phyloP scores from a whole-genome alignment of 2,797 vertebrate species.

The Gymnothorax reevesii region DNA sequence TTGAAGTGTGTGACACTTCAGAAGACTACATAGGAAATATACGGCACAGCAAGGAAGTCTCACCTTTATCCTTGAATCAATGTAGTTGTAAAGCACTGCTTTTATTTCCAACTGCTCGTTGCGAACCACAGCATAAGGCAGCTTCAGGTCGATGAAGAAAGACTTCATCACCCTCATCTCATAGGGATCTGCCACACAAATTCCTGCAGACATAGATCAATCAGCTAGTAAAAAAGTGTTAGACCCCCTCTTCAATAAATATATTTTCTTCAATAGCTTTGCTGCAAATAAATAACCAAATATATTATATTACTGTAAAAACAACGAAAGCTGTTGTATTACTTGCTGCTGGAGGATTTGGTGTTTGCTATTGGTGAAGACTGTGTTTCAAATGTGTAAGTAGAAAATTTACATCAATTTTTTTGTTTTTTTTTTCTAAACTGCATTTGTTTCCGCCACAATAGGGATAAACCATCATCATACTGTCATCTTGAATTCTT shows the following conservation, averaged over 20 bases:
- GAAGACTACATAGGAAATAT: too few species aligned
- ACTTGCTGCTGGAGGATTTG: too few species aligned
- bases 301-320: too few species aligned
- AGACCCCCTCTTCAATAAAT: neutral
- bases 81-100: conserved; percentile 85
- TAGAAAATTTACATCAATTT: too few species aligned
- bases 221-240: neutral
- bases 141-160: conserved; percentile 84
- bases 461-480: too few species aligned
- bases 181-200: conserved; percentile 80
- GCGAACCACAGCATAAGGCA: conserved; percentile 85
- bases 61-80: conserved; percentile 42
- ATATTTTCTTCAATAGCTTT: neutral
- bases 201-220: conserved; percentile 61
- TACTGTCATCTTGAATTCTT: too few species aligned
- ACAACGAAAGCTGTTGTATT: too few species aligned
- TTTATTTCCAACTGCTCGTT: conserved; percentile 88
- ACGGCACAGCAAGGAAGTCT: conserved; percentile 21
- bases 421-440: too few species aligned
- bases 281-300: neutral
- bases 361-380: too few species aligned
- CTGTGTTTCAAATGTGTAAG: too few species aligned
- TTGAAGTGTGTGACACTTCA: too few species aligned
- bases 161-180: conserved; percentile 77
- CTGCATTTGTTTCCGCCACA: too few species aligned